Base-by-base conservation (phyloP, 1,140 invertebrate species). In the Subanguina moxae region DNA sequence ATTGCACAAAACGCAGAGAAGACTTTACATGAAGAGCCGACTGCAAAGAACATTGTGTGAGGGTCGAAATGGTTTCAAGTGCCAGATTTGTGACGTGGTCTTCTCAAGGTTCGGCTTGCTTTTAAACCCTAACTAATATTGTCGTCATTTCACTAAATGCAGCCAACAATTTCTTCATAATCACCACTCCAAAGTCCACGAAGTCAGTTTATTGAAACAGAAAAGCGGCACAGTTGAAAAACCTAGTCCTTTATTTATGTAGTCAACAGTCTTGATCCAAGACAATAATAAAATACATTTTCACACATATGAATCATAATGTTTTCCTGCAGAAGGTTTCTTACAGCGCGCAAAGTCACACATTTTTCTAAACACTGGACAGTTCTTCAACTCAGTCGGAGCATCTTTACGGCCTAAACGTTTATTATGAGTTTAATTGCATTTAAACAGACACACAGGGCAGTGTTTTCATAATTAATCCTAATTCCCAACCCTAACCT, bases 351-450 rank as follows among this genome's bases (percentile, higher is more conserved):
- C 58, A 61, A 61, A 61, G 3, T 5, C 28, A 30, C 58, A 61
- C 27, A 61, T 61, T 61, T n/a, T 30, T 21, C n/a, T 30, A 21
- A 61, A 61, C 58, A 61, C 58, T 43, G 58, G 28, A 61, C 58
- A 61, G 19, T 43, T 13, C 19, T 19, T n/a, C n/a, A 61, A 61
- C 8, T 30, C 58, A 5, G n/a, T 3, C 28, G 58, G 58, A 30
- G 58, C 19, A 19, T 30, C 28, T 30, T 61, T 61, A 8, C 58
- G 19, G 58, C 58, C 58, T 43, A 61, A 52, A 52, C 8, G 15
- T 3, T 38, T 38, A 38, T 38, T 38, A 5, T 3, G 3, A 38
- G 32, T 38, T 38, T 38, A 38, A 38, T 11, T 38, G 32, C 32
- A 11, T 3, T 11, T 5, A 5, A 38, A 38, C 3, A 38, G 11